Conservation (phyloP, 2,797 vertebrate species). For the Tapera naevia region DNA sequence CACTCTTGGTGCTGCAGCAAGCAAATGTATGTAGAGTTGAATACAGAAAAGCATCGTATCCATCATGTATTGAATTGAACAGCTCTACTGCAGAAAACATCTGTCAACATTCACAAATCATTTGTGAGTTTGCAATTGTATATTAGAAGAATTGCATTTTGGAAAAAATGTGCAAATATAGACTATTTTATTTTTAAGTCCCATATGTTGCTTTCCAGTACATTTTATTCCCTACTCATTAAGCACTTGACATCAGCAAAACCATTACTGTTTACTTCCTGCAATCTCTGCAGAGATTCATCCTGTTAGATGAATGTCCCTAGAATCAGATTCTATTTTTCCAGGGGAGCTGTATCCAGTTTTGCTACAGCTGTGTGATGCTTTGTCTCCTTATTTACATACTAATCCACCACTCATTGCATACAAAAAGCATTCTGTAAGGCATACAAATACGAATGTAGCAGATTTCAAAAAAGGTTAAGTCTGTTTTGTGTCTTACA, state of each 20-base stretch:
- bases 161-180: not conserved
- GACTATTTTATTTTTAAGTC: not conserved
- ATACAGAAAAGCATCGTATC: not conserved
- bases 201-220: not conserved
- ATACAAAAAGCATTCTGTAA: not conserved
- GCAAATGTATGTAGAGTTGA: not conserved
- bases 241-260: conserved; percentile 15
- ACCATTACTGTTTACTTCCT: not conserved
- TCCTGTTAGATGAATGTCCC: not conserved
- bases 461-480: not conserved
- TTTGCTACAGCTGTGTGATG: conserved; percentile 4
- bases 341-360: not conserved
- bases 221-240: not conserved
- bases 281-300: conserved; percentile 27
- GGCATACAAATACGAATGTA: not conserved
- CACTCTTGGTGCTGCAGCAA: not conserved
- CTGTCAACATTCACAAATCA: not conserved
- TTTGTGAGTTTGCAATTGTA: not conserved
- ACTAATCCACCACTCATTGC: not conserved
- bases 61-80: not conserved
- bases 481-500: not conserved
- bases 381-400: conserved; percentile 40
- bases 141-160: not conserved
- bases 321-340: conserved; percentile 44
- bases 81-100: not conserved